Conservation (phyloP, 2,113 vertebrate species). For the Chunga burmeisteri region DNA sequence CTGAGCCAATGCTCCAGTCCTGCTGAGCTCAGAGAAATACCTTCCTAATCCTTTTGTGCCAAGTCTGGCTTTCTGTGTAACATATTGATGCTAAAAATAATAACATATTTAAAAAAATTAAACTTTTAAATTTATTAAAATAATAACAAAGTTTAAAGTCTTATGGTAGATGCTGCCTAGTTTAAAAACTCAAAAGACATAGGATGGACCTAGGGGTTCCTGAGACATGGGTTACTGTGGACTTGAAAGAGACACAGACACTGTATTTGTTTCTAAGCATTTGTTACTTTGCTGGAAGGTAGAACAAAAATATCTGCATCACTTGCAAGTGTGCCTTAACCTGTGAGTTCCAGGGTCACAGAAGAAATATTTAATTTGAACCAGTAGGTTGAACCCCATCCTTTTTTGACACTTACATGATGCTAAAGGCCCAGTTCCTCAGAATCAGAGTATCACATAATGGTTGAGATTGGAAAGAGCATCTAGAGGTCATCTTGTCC, state of each 20-base stretch:
- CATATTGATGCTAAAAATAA: background rate
- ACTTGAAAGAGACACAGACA: background rate
- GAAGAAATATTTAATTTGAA: background rate
- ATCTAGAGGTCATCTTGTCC: background rate
- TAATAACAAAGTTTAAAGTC: background rate
- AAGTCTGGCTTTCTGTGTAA: background rate
- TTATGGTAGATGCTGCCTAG: background rate
- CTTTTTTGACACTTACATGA: background rate
- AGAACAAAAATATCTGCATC: background rate
- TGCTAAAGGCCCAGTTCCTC: background rate
- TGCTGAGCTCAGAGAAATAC: background rate
- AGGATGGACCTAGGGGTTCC: background rate
- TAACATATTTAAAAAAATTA: background rate
- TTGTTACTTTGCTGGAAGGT: background rate
- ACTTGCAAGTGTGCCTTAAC: background rate
- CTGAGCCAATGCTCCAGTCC: background rate
- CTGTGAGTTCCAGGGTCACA: background rate
- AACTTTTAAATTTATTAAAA: background rate
- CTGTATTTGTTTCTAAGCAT: background rate
- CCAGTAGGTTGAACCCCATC: background rate
- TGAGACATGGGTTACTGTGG: background rate
- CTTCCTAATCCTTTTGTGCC: background rate
- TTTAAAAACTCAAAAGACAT: background rate
- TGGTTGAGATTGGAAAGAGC: background rate
- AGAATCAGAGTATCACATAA: background rate